Base-by-base conservation (phyloP, 2,113 vertebrate genomes). In the Saguinus imperator region DNA sequence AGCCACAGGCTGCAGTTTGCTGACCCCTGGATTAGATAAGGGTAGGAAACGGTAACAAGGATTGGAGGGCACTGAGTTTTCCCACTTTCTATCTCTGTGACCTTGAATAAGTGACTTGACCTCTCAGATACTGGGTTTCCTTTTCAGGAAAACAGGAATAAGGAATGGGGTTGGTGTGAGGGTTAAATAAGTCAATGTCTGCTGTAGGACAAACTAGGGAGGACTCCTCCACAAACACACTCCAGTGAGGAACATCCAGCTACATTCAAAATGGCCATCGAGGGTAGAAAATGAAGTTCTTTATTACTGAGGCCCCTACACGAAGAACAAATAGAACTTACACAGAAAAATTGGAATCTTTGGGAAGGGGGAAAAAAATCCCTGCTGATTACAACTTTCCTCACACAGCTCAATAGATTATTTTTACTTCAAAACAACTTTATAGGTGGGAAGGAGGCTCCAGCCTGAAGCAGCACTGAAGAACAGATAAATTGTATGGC, bases 371-470 rank as follows among this genome's bases (percentile, higher is more conserved):
- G 12, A 70, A 68, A 70, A 68, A 40, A 37, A 9, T 2, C 81
- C 57, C 48, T 40, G 73, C 76, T 81, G 76, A 68, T 43, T 37
- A 43, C 48, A 55, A 43, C 64, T 55, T 35, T 45, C 35, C 61
- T 57, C 25, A 40, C 89, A 72, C 50, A 55, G 50, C 64, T 43
- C 77, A 91, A 43, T 23, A 82, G 77, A 81, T 55, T 80, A 80
- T 64, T 61, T 64, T 58, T 40, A 57, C 57, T 83, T 57, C 37
- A 73, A 92, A 48, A 52, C 52, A 27, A 18, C 13, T 48, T 52
- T 17, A 5, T 27, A 48, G 13, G 43, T 25, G 16, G 37, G 25
- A 72, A 58, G 40, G 14, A 17, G 16, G 68, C 27, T 32, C 61
- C n/a, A 50, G 40, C 21, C 57, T 90, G 43, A 72, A 29, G 64